Percentiles rank a stretch among this genome's conserved stretches.
Evolutionary conservation across 2,797 vertebrate species (phyloP).

Genomic region (Sparus aurata): DNA sequence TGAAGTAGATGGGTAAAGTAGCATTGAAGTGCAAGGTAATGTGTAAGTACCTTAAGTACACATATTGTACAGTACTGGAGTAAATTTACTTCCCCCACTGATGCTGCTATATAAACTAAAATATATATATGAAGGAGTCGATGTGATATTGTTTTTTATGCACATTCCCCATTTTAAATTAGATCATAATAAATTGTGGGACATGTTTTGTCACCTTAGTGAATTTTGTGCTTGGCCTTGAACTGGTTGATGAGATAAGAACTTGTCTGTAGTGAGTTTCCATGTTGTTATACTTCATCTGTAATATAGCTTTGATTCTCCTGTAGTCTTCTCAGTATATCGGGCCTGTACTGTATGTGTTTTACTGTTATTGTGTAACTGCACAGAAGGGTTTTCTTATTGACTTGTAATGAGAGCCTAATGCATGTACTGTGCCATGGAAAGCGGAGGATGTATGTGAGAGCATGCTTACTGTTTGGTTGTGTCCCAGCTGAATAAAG

Average conservation of each 20-base stretch:
- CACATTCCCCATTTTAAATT: background rate
- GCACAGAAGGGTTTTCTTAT: conserved; percentile 28
- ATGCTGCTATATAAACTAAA: background rate
- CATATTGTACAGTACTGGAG: background rate
- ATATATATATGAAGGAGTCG: background rate
- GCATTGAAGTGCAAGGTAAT: background rate
- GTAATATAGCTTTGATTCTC: background rate
- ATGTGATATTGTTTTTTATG: background rate
- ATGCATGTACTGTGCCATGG: conserved; percentile 14
- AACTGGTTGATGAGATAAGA: background rate
- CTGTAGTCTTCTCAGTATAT: background rate
- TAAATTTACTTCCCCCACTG: background rate
- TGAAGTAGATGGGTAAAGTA: background rate
- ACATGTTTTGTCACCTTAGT: background rate
- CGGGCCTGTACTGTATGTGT: background rate
- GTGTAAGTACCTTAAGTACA: background rate
- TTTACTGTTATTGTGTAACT: conserved; percentile 28
- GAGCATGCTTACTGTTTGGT: background rate
- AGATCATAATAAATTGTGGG: background rate
- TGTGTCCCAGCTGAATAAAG: conserved; percentile 9
- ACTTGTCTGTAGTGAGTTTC: background rate
- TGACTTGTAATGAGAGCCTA: conserved; percentile 47
- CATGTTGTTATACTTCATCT: background rate
- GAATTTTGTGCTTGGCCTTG: background rate
- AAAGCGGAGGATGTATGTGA: background rate